Evolutionary conservation across 2,797 vertebrate species (phyloP), one percentile per base, ranked within the genome.

Genomic region (Salarias fasciatus): DNA sequence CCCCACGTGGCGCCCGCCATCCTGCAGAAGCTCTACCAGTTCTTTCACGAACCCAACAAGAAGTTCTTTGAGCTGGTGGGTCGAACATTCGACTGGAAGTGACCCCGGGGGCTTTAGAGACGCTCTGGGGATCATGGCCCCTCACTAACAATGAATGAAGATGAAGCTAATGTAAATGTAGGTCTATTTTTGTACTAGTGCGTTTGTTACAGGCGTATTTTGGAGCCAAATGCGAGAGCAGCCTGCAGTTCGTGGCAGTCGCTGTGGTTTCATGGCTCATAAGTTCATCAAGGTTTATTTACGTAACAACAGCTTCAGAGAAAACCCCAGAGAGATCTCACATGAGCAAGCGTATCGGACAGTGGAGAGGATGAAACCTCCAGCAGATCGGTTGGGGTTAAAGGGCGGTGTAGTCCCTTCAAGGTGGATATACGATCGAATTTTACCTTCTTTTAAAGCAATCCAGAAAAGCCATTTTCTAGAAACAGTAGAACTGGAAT

Each of bases 1-100:
- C 97, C 97, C 5, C 93, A 91, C 0, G 92, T 98, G 9, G 93
- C 94, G 0, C 87, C 93, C 0, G 70, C 80, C 28, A 91, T 99
- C 64, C 92, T 98, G 0, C 87, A 92, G 5, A 96, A 97, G 84
- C 93, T 99, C 64, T 92, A 94, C 59, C 90, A 92, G 8, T 98
- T 96, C 83, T 98, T 99, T 77, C 93, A 93, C 7, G 93, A 97
- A 84, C 97, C 96, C 63, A 99, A 99, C 85, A 93, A 86, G 85
- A 97, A 92, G 77, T 97, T 99, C 85, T 99, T 96, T 72, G 91
- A 97, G 75, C 92, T 98, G 18, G 94, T 98, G 57, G 96, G 96
- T 68, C 92, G 94, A 83, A 97, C 95, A 35, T 98, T 99, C 87
- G 91, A 95, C 90, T 99, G 97, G 97, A 95, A 95, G 57, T 95